phyloP scores from a whole-genome alignment of 2,888 invertebrate species.

The Cantharis lateralis region DNA sequence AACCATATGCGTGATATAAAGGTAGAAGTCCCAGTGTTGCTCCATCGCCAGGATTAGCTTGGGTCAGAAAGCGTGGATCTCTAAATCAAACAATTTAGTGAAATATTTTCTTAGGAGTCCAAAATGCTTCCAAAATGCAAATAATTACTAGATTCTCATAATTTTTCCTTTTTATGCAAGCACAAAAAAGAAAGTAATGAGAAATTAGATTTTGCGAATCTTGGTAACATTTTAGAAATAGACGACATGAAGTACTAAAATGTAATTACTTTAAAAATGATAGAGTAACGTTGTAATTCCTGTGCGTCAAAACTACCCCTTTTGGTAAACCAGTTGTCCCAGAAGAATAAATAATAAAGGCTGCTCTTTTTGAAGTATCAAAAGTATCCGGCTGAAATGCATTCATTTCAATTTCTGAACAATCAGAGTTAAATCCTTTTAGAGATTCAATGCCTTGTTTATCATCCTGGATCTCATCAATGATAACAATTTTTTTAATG shows the following conservation, averaged over 20 bases:
- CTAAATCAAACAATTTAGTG: neutral
- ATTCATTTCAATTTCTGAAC: conserved; percentile 49
- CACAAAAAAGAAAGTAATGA: no score
- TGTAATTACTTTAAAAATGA: conserved; percentile 51
- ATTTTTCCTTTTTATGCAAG: neutral
- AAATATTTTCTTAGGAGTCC: no score
- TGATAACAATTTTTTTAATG: conserved; percentile 61
- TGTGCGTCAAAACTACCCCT: conserved; percentile 66
- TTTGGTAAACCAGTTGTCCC: conserved; percentile 74
- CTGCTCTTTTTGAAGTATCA: conserved; percentile 57
- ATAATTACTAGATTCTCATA: no score
- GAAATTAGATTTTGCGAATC: no score
- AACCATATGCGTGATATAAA: conserved; percentile 78
- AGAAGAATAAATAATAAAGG: conserved; percentile 63
- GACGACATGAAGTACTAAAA: neutral
- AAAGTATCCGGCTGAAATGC: conserved; percentile 55
- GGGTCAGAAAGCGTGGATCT: neutral
- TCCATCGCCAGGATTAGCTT: neutral
- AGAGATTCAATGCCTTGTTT: conserved; percentile 60
- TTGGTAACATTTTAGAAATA: no score
- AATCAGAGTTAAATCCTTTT: conserved; percentile 27
- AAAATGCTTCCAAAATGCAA: no score
- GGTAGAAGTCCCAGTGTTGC: conserved; percentile 66
- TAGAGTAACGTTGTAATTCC: neutral
- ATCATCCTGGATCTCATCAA: conserved; percentile 56